Base-by-base conservation (phyloP, 2,888 invertebrate species). In the Steinernema carpocapsae region DNA sequence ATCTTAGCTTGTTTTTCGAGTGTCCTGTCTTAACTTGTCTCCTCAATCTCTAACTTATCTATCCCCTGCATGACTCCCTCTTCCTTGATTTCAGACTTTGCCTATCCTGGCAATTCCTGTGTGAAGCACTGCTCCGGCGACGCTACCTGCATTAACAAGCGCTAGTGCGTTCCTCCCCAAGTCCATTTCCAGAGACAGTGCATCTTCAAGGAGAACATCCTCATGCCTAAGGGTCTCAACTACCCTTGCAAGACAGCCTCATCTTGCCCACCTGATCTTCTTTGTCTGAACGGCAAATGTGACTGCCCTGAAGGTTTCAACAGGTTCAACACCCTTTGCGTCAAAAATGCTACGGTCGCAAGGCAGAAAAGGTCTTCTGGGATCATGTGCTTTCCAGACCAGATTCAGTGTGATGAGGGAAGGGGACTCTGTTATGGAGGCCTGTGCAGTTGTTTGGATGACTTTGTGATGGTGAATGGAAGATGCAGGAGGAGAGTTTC, bases 401-500 rank as follows among this genome's bases (percentile, higher is more conserved):
- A 78, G n/a, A 73, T 70, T 14, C 70, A 74, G 1, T 84, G 84
- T 71, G 79, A 79, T 22, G 75, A 74, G 51, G 79, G 81, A 43
- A 74, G 80, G 24, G 84, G 83, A 0, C 59, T 77, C 45, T 85
- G 85, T 74, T 52, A 82, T 1, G 72, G 78, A 6, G 79, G 77
- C 0, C 56, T 76, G 37, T 85, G 85, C 71, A 78, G 82, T 42
- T 85, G 85, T 71, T 29, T 76, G 10, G 48, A 76, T 14, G 79
- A 80, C 12, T 79, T 56, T 73, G 76, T 77, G 17, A 75, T 78
- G 19, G 71, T 48, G 42, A 75, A 79, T 42, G 80, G 80, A 7
- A 37, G 59, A 37, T 82, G 82, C 72, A 43, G 70, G 1, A 72
- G 71, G 3, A 43, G 73, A 10, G 70, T 71, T 0, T 46, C 74